phyloP scores from a whole-genome alignment of 2,888 invertebrate genomes.

The Lochmaea crataegi region DNA sequence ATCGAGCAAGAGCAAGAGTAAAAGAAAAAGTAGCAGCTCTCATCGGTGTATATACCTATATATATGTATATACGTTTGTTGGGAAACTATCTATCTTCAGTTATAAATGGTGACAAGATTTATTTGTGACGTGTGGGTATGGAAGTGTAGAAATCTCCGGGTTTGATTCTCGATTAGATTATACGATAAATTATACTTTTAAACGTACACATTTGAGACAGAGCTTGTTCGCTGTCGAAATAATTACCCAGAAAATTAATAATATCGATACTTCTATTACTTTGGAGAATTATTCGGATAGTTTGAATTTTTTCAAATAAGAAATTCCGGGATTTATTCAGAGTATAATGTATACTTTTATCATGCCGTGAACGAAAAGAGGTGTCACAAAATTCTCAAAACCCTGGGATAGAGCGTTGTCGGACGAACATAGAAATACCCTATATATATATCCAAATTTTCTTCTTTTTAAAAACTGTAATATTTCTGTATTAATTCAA shows the following conservation, averaged over 20 bases:
- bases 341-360: too few species aligned
- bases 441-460: too few species aligned
- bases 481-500: too few species aligned
- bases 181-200: conserved; percentile 44
- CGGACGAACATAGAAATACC: too few species aligned
- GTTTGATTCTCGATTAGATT: conserved; percentile 47
- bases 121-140: conserved; percentile 46
- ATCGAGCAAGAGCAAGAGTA: conserved; percentile 30
- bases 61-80: conserved; percentile 21
- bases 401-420: too few species aligned
- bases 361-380: too few species aligned
- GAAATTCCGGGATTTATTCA: too few species aligned
- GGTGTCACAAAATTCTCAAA: too few species aligned
- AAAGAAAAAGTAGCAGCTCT: conserved; percentile 33
- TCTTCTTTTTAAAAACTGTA: too few species aligned
- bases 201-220: conserved; percentile 34
- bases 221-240: conserved; percentile 28
- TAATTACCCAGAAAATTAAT: conserved; percentile 32
- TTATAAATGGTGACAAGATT: conserved; percentile 48
- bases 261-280: conserved; percentile 13
- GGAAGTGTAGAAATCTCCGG: conserved; percentile 46
- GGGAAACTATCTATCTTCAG: conserved; percentile 41
- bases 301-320: conserved; percentile 3
- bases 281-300: conserved; percentile 1
- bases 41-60: conserved; percentile 24